Percentiles rank a stretch among this genome's conserved stretches.
phyloP scores from a whole-genome alignment of 2,888 invertebrate species.

The Heliconius erato region DNA sequence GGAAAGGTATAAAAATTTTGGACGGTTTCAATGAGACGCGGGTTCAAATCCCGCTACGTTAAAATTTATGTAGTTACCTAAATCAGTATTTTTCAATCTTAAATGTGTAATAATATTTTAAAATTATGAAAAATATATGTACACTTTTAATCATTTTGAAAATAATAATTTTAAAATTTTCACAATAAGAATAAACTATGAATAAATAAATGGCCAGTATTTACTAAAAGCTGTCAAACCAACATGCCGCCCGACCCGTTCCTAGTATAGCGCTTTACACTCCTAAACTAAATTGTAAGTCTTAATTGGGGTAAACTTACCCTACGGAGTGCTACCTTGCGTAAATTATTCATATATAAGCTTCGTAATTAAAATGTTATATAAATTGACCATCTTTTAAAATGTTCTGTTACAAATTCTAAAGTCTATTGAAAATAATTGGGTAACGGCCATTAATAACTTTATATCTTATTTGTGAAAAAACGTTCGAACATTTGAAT shows the following conservation, averaged over 20 bases:
- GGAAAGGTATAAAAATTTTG: no score
- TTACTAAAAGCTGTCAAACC: slow-evolving; percentile 82
- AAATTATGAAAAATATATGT: not conserved
- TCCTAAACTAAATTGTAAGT: slow-evolving; percentile 72
- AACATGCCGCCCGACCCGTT: slow-evolving; percentile 73
- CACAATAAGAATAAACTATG: slow-evolving; percentile 52
- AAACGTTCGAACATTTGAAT: slow-evolving; percentile 48
- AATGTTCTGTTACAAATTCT: slow-evolving; percentile 54
- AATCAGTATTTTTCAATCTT: no score
- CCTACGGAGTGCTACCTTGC: slow-evolving; percentile 58
- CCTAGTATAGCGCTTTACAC: slow-evolving; percentile 61
- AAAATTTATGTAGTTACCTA: no score
- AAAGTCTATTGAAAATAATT: slow-evolving; percentile 53
- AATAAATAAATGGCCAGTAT: slow-evolving; percentile 64
- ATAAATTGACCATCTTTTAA: slow-evolving; percentile 37
- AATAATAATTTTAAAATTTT: not conserved
- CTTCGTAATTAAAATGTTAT: slow-evolving; percentile 51
- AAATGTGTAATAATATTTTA: no score
- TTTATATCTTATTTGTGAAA: slow-evolving; percentile 58
- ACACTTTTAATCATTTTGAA: not conserved
- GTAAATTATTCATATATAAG: slow-evolving; percentile 60
- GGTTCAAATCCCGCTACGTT: no score
- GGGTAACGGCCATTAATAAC: slow-evolving; percentile 53
- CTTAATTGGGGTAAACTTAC: slow-evolving; percentile 77
- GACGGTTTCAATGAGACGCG: no score